Evolutionary conservation across 2,888 invertebrate species (phyloP).

Genomic region (Bombyx huttoni): DNA sequence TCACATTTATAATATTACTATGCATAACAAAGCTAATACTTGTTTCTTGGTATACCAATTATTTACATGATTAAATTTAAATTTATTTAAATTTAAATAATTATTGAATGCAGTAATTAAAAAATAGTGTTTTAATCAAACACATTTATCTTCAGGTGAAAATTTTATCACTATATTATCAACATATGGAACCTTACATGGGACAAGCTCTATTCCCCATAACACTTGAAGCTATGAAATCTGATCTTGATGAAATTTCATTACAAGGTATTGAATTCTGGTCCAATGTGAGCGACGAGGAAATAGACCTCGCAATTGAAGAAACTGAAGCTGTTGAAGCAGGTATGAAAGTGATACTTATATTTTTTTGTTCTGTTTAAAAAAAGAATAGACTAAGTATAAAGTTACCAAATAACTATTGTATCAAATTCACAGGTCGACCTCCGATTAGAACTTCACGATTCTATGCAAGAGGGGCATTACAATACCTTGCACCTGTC

Average conservation of each 20-base stretch:
- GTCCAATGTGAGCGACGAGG: conserved; percentile 99
- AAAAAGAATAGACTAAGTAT: no score
- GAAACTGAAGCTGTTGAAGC: conserved; percentile 94
- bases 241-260: conserved; percentile 94
- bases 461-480: conserved; percentile 98
- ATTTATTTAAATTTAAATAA: no score
- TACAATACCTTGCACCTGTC: conserved; percentile 95
- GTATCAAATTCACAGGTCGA: conserved; percentile 70
- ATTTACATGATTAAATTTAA: no score
- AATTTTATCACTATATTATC: conserved; percentile 98
- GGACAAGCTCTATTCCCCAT: conserved; percentile 97
- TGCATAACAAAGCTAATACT: no score
- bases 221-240: conserved; percentile 98
- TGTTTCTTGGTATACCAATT: no score
- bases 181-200: conserved; percentile 99
- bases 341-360: conserved; percentile 31
- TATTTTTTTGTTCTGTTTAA: no score
- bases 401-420: no score
- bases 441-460: conserved; percentile 94
- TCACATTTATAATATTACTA: no score
- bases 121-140: no score
- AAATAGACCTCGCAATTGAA: conserved; percentile 95
- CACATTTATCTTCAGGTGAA: conserved; percentile 68
- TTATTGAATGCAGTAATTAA: no score
- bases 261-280: conserved; percentile 99